Conservation (phyloP, 1,140 invertebrate species). For the Zaprionus taronus region DNA sequence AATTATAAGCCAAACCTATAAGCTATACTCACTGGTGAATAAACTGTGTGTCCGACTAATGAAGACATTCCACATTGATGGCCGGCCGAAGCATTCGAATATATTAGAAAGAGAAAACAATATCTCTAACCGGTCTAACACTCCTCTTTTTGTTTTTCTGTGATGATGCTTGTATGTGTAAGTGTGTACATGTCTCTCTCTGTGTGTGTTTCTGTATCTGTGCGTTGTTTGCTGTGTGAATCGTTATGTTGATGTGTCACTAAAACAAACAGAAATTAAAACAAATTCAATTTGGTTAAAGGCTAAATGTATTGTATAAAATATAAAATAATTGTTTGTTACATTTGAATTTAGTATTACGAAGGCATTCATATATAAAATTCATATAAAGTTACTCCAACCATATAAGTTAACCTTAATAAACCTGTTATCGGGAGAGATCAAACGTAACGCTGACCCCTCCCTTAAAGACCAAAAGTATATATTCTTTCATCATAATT, state of each 20-base stretch:
- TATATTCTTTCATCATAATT: neutral
- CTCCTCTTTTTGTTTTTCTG: conserved; percentile 13
- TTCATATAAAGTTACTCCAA: neutral
- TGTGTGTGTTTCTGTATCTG: neutral
- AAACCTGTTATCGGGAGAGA: conserved; percentile 2
- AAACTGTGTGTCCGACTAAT: conserved; percentile 26
- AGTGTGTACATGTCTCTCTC: neutral
- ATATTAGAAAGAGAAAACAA: conserved; percentile 1
- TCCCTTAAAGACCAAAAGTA: no score
- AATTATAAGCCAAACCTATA: conserved; percentile 9
- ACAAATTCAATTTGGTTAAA: no score
- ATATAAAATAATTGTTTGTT: no score
- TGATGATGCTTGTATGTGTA: neutral
- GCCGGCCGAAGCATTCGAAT: conserved; percentile 24
- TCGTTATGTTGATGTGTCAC: neutral
- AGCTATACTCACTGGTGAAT: neutral
- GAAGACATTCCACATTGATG: conserved; percentile 37
- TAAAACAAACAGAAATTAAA: no score
- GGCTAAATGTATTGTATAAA: no score
- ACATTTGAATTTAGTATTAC: no score
- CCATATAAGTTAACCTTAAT: neutral
- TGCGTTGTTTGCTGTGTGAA: neutral
- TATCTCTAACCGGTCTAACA: conserved; percentile 27
- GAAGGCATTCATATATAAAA: no score
- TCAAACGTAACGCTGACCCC: neutral